These are phyloP conservation scores for Spodoptera littoralis DNA, from an alignment of 2,888 invertebrate genomes.

Conservation along the genomic window DNA sequence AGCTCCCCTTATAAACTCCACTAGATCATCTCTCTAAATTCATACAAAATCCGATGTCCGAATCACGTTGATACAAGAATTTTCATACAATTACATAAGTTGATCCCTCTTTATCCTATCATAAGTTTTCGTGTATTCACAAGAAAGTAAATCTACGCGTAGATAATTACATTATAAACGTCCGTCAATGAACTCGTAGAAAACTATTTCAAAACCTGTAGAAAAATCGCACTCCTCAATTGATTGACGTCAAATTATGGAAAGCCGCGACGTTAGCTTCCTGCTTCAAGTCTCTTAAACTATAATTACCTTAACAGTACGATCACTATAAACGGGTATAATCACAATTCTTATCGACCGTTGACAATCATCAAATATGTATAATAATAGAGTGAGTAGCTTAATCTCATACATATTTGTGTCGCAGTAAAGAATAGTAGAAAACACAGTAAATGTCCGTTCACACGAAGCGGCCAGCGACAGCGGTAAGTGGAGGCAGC, in stretches of 20 bases:
- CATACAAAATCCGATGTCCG: slow-evolving; percentile 51
- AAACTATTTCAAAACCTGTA: slow-evolving; percentile 85
- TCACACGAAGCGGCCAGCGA: slow-evolving; percentile 74
- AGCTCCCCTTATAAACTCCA: slow-evolving; percentile 33
- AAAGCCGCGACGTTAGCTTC: slow-evolving; percentile 73
- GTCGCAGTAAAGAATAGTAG: slow-evolving; percentile 69
- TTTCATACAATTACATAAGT: slow-evolving; percentile 69
- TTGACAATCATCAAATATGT: slow-evolving; percentile 70
- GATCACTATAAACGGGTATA: slow-evolving; percentile 69
- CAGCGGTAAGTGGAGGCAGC: slow-evolving; percentile 70
- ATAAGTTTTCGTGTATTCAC: slow-evolving; percentile 76
- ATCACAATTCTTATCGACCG: slow-evolving; percentile 76
- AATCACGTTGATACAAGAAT: slow-evolving; percentile 58
- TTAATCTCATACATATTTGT: slow-evolving; percentile 68
- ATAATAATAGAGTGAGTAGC: slow-evolving; percentile 65
- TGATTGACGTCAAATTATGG: slow-evolving; percentile 58
- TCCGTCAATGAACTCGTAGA: slow-evolving; percentile 67
- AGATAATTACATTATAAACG: slow-evolving; percentile 67
- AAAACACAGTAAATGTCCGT: slow-evolving; percentile 71
- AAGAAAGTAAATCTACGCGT: slow-evolving; percentile 66
- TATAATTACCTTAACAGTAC: slow-evolving; percentile 68
- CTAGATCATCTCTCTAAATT: slow-evolving; percentile 42
- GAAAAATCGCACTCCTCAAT: slow-evolving; percentile 71
- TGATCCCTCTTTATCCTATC: slow-evolving; percentile 84
- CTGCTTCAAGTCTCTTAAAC: slow-evolving; percentile 62